Base-by-base conservation (phyloP, 2,113 vertebrate genomes). In the Mesembrinibis cayennensis region DNA sequence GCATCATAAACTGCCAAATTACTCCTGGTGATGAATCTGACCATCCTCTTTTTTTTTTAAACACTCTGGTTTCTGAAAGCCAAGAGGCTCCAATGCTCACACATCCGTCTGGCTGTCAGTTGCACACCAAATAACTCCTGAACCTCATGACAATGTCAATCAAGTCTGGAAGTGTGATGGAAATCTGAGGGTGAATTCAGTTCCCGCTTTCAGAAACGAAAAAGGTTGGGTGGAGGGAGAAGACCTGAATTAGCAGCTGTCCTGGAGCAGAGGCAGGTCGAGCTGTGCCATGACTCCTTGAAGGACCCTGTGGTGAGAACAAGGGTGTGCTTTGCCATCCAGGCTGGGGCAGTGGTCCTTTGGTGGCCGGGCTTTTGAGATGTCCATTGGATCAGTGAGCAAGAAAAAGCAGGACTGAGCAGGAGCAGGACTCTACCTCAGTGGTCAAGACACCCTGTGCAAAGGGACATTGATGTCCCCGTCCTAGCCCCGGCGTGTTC, bases 401-500 rank as follows among this genome's bases (percentile, higher is more conserved):
- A 56, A 69, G 67, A 44, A 69, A 11, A 34, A 44, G 53, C n/a
- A 65, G 56, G 7, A n/a, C 36, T 4, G 27, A 82, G 52, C 26
- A 63, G 38, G 11, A 81, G 18, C 44, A 53, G 56, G 55, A 16
- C 36, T 47, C 45, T 16, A 0, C 8, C 16, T n/a, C 32, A 26
- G 32, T 16, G 27, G 15, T 11, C 34, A 25, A 52, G 29, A 69
- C 20, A 16, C 4, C 3, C 18, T 16, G 30, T 7, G 25, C 18
- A n/a, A 29, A 13, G 40, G 18, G 45, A 55, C 1, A 0, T 4
- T 19, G 67, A 16, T 12, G 26, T 3, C 62, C 5, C 12, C 4
- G 4, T 10, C 36, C 20, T 45, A 73, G 17, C 36, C 34, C 45
- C 0, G 0, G 16, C 1, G 0, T 1, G 1, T 9, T 16, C 11